These are phyloP conservation scores for Sander lucioperca DNA, from an alignment of 2,113 vertebrate species.

Conservation along the genomic window DNA sequence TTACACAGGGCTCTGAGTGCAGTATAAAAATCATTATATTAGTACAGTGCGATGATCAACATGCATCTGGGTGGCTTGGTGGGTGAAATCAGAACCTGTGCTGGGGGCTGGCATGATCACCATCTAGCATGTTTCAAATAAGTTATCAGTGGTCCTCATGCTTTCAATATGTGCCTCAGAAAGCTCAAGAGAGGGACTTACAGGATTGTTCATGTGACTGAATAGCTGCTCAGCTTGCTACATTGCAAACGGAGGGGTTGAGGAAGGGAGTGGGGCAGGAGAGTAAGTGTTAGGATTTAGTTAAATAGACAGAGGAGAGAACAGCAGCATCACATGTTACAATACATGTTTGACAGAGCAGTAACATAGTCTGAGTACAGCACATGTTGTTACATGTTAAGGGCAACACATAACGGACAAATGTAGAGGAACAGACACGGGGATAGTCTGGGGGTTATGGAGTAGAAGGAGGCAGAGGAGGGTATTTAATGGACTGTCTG, in stretches of 20 bases:
- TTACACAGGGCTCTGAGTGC: constrained; percentile 54
- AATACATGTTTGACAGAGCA: constrained; percentile 67
- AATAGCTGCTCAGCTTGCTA: constrained; percentile 99
- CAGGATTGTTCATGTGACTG: constrained; percentile 99
- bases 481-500: constrained; percentile 17
- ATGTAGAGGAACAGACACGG: constrained; percentile 49
- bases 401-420: constrained; percentile 51
- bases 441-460: constrained; percentile 35
- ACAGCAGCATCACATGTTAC: constrained; percentile 75
- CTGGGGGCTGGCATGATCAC: constrained; percentile 61
- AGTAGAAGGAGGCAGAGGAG: constrained; percentile 6
- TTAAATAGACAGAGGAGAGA: constrained; percentile 68
- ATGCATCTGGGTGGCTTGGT: constrained; percentile 65
- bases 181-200: constrained; percentile 91
- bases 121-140: constrained; percentile 63
- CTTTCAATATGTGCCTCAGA: constrained; percentile 91
- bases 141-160: constrained; percentile 89
- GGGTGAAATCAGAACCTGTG: constrained; percentile 67
- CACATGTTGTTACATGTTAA: constrained; percentile 60
- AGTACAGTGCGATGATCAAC: constrained; percentile 64
- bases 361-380: constrained; percentile 56
- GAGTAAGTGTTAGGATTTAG: constrained; percentile 88
- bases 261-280: constrained; percentile 82
- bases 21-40: constrained; percentile 52
- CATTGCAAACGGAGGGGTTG: constrained; percentile 88